A percentile compares a stretch with the other conserved stretches of the same genome.
phyloP scores from a whole-genome alignment of 2,888 invertebrate genomes.

The Lamellibrachia satsuma region DNA sequence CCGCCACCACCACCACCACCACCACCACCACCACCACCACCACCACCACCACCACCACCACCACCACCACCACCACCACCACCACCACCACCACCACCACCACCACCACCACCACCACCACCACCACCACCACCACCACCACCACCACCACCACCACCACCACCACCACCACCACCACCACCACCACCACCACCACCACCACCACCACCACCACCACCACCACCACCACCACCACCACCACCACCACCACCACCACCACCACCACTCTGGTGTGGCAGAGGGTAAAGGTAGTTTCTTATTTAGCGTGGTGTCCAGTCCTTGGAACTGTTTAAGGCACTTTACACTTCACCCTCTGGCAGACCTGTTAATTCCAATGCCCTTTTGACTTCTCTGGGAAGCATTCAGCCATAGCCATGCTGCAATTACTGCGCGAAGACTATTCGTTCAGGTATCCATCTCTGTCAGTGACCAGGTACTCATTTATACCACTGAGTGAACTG shows the following conservation, averaged over 20 bases:
- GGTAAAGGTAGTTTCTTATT: too few relatives aligned
- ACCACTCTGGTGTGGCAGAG: background rate
- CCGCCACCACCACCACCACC: slow-evolving; percentile 21
- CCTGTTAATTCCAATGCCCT: too few relatives aligned
- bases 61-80: slow-evolving; percentile 23
- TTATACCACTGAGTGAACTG: too few relatives aligned
- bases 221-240: background rate
- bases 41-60: slow-evolving; percentile 23
- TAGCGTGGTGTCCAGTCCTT: too few relatives aligned
- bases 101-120: slow-evolving; percentile 20
- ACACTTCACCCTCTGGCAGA: too few relatives aligned
- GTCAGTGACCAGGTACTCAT: too few relatives aligned
- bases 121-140: slow-evolving; percentile 1
- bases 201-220: background rate
- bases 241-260: background rate
- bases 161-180: background rate
- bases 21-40: slow-evolving; percentile 21
- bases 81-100: slow-evolving; percentile 21
- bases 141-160: background rate
- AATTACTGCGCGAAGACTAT: too few relatives aligned
- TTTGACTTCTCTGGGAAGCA: too few relatives aligned
- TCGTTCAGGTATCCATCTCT: too few relatives aligned
- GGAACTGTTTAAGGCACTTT: too few relatives aligned
- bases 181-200: background rate
- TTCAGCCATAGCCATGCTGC: too few relatives aligned